Base-by-base conservation (phyloP, 92 coral and sea anemone genomes). In the Phenganax subtilis region DNA sequence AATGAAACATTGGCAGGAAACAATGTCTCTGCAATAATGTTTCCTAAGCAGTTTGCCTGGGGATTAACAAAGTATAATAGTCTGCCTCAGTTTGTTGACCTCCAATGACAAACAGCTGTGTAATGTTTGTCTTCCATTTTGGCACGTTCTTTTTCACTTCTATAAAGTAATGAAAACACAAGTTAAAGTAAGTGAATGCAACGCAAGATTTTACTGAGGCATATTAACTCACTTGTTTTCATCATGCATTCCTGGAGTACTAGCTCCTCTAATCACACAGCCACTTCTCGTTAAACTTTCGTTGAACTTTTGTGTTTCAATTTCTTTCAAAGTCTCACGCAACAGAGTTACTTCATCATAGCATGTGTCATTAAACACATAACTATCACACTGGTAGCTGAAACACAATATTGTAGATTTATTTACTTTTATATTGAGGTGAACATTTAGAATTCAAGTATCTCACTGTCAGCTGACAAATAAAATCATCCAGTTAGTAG, bases 241-340 rank as follows among this genome's bases (percentile, higher is more conserved):
- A 12, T 79, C 74, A 51, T 64, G 44, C 20, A 63, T 51, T n/a
- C 67, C 52, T 11, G 63, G 83, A 6, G 83, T 64, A 47, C 83
- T 79, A 12, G 83, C 72, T 37, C 69, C 69, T 14, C 74, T 56
- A 12, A 79, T 79, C 15, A 79, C n/a, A 52, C 74, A 64, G 29
- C 83, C 83, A 79, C 83, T 79, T 65, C 83, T 79, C n/a, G 83
- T 79, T n/a, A 79, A 29, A 53, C 83, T 79, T 66, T 79, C 83
- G 63, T 64, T 79, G 30, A 79, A 79, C 6, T 63, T 44, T 64
- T 79, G 83, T n/a, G 83, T 79, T 16, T 79, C 83, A 59, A 79
- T 79, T 52, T 79, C 83, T 64, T 47, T 79, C 51, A 79, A 79
- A 10, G 74, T 79, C 31, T 79, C 83, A 25, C 83, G 57, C 44